phyloP scores from a whole-genome alignment of 2,888 invertebrate species.

The Torymus auratus region DNA sequence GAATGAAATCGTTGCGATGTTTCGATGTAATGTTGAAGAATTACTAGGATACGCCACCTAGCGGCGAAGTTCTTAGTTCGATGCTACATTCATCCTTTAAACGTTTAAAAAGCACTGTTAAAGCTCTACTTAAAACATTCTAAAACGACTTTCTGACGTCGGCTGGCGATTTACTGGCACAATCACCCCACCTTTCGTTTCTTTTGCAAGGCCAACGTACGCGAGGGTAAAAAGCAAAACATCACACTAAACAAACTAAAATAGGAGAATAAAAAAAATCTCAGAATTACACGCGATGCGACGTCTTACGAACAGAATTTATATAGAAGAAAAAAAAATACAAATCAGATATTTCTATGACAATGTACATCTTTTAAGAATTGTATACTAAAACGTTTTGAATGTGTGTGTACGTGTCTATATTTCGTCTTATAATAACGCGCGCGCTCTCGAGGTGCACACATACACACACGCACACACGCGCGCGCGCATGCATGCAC shows the following conservation, averaged over 20 bases:
- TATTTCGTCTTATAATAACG: conserved; percentile 63
- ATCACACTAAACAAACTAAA: conserved; percentile 2
- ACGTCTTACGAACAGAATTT: conserved; percentile 37
- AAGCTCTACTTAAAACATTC: too few species aligned
- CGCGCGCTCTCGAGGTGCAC: conserved; percentile 61
- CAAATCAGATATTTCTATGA: conserved; percentile 63
- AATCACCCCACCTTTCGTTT: neutral
- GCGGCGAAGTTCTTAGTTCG: too few species aligned
- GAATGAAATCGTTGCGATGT: too few species aligned
- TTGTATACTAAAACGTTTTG: conserved; percentile 65
- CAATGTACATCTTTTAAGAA: conserved; percentile 63
- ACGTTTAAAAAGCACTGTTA: too few species aligned
- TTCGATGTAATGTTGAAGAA: too few species aligned
- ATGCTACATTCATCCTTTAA: too few species aligned
- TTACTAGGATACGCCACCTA: too few species aligned
- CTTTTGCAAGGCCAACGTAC: neutral
- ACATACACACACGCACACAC: too few species aligned
- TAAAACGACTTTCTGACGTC: too few species aligned
- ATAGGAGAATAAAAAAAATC: conserved; percentile 27
- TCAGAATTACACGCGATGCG: conserved; percentile 26
- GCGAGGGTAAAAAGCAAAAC: too few species aligned
- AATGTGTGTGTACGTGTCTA: conserved; percentile 71
- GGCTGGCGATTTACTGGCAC: neutral
- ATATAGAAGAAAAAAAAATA: conserved; percentile 29
- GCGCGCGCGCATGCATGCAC: too few species aligned